A percentile compares a stretch with the other conserved stretches of the same genome.
Conservation (phyloP, 2,888 invertebrate species). For the Exocentrus adspersus region DNA sequence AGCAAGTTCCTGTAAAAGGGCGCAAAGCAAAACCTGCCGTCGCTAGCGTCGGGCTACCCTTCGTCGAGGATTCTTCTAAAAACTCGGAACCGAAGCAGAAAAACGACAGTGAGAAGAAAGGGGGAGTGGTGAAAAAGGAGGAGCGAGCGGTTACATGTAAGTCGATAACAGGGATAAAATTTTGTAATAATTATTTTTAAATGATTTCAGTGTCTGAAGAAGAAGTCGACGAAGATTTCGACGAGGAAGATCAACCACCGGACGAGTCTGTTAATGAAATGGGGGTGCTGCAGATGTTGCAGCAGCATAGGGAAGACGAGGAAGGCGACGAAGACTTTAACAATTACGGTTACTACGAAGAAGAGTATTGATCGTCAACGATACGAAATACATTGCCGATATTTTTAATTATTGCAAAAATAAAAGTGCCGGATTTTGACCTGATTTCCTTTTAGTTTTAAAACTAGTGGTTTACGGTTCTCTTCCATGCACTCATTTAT, state of each 20-base stretch:
- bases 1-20: slow-evolving; percentile 30
- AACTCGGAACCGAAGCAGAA: slow-evolving; percentile 6
- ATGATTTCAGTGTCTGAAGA: slow-evolving; percentile 46
- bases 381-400: neutral
- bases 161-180: too few relatives aligned
- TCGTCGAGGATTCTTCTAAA: slow-evolving; percentile 29
- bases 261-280: slow-evolving; percentile 55
- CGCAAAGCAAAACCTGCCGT: slow-evolving; percentile 24
- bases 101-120: neutral
- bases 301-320: slow-evolving; percentile 70
- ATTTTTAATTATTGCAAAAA: neutral
- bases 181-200: slow-evolving; percentile 12
- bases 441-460: too few relatives aligned
- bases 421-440: too few relatives aligned
- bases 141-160: neutral
- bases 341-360: slow-evolving; percentile 53
- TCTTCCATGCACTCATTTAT: too few relatives aligned
- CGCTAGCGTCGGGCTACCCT: slow-evolving; percentile 31
- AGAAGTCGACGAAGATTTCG: slow-evolving; percentile 58
- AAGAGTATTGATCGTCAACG: slow-evolving; percentile 4
- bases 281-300: slow-evolving; percentile 62
- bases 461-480: too few relatives aligned
- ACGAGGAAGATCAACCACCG: slow-evolving; percentile 55
- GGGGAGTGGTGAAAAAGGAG: slow-evolving; percentile 5
- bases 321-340: slow-evolving; percentile 70